phyloP scores from a whole-genome alignment of 2,113 vertebrate genomes.

The Toxotes jaculatrix region DNA sequence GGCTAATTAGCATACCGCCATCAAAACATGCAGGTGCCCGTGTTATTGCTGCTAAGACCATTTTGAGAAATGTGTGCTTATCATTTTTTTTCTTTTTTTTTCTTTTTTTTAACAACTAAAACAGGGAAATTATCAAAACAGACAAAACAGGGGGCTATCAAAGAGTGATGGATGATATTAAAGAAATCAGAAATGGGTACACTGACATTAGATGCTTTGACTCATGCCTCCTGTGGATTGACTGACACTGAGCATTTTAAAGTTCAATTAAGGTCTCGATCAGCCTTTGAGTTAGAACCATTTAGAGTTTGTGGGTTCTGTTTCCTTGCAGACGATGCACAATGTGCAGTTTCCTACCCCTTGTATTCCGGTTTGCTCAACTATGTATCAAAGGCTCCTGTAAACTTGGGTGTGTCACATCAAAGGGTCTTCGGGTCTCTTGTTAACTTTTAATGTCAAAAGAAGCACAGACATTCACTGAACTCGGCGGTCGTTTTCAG shows the following conservation, averaged over 20 bases:
- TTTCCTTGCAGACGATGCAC: neutral
- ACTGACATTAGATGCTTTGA: neutral
- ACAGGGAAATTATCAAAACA: constrained; percentile 13
- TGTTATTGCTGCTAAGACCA: constrained; percentile 53
- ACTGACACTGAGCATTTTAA: neutral
- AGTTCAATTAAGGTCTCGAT: neutral
- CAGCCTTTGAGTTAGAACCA: too few species aligned
- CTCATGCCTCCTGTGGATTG: neutral
- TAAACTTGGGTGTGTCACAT: constrained; percentile 81
- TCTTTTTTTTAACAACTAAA: constrained; percentile 29
- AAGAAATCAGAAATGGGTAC: neutral
- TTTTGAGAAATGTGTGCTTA: constrained; percentile 51
- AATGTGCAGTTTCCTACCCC: constrained; percentile 10
- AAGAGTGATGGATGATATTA: constrained; percentile 17
- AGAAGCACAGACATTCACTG: constrained; percentile 78
- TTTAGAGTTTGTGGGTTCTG: neutral
- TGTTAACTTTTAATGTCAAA: constrained; percentile 84
- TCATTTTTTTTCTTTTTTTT: constrained; percentile 4
- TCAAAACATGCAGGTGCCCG: constrained; percentile 82
- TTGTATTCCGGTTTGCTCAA: constrained; percentile 70
- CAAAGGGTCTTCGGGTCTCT: constrained; percentile 82
- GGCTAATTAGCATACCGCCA: constrained; percentile 83
- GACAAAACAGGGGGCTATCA: constrained; percentile 6
- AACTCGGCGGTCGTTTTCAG: constrained; percentile 75
- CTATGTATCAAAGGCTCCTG: constrained; percentile 77